A percentile compares a stretch with the other conserved stretches of the same genome.
Evolutionary conservation across 1,140 invertebrate species (phyloP).

Genomic region (Solenopsis fugax): DNA sequence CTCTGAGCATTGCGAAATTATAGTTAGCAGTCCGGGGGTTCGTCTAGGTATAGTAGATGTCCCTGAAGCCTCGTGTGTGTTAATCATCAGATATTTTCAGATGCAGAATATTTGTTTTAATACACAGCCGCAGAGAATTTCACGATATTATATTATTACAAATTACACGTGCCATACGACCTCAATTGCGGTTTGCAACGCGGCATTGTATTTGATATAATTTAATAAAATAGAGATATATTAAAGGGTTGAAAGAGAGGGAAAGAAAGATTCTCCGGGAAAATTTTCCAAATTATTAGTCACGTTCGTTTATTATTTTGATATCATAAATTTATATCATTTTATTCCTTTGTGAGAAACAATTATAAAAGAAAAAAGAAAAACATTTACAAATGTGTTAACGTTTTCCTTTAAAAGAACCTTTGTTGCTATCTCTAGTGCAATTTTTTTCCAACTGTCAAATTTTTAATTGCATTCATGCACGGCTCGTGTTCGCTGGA

Average conservation of each 20-base stretch:
- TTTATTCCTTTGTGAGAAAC: background rate
- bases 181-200: background rate
- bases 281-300: conserved; percentile 24
- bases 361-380: background rate
- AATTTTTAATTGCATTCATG: background rate
- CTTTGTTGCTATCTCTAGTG: background rate
- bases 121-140: background rate
- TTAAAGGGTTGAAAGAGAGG: background rate
- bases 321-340: no score
- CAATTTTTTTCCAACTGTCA: background rate
- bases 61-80: background rate
- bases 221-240: conserved; percentile 4
- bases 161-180: background rate
- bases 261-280: background rate
- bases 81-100: background rate
- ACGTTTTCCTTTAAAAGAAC: background rate
- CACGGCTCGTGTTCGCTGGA: background rate
- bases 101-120: background rate
- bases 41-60: background rate
- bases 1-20: conserved; percentile 24
- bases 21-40: background rate
- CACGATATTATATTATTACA: background rate
- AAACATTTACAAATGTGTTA: background rate
- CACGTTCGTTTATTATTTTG: background rate
- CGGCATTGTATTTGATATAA: background rate